Evolutionary conservation across 2,888 invertebrate species (phyloP), one percentile per base, ranked within the genome.

Genomic region (Oscheius myriophilus): DNA sequence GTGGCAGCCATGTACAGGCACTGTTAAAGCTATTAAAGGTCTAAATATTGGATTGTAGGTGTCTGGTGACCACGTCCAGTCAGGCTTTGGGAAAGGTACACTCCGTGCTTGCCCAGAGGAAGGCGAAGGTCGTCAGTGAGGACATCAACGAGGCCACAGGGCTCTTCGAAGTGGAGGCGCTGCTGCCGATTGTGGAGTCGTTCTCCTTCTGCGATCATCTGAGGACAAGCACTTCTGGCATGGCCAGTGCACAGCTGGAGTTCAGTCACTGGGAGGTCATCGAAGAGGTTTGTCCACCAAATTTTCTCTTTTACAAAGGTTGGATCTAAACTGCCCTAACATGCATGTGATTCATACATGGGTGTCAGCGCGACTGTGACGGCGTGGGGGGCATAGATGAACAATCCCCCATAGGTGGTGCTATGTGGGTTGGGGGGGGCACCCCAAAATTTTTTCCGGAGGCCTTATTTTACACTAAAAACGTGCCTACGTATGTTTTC

Each of bases 241-340:
- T 95, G 76, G 97, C 97, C 11, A 93, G 92, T 87, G 96, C 97
- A 0, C 96, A 95, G 87, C 90, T 98, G 79, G 91, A 93, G 82
- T 96, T 96, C 89, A 95, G 95, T 87, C 96, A 97, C 88, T 99
- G 96, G 93, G 96, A 97, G 92, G 93, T 86, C 51, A 84, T 85
- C 45, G 85, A 86, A 43, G 85, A 85, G 68, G 75, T 75, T 12
- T 14, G 63, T 23, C 14, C 11, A 11, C 21, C 2, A 49, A 49
- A 49, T n/a, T n/a, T n/a, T 43, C n/a, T 43, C 12, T 43, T 16
- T 43, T 43, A 43, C n/a, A 43, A 14, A 14, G 12, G 45, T 43
- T 43, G 45, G n/a, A n/a, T n/a, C n/a, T n/a, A n/a, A n/a, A n/a
- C n/a, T n/a, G n/a, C n/a, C n/a, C n/a, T n/a, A n/a, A n/a, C n/a